A percentile compares a stretch with the other conserved stretches of the same genome.
phyloP scores from a whole-genome alignment of 2,797 vertebrate species.

The Pangasius sanitwongsei region DNA sequence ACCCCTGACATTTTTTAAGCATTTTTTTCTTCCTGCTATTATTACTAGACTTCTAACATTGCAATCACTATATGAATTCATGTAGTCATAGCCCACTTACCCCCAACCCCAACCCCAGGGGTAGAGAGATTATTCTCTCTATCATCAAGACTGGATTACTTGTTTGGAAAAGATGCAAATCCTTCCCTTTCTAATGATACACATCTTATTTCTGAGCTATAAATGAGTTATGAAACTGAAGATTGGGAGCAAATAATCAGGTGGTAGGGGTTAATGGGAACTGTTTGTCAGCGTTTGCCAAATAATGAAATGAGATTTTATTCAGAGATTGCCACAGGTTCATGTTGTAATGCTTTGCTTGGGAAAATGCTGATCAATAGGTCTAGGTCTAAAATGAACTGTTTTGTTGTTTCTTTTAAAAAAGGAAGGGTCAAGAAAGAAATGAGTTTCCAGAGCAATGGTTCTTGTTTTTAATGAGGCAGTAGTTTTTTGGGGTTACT shows the following conservation, averaged over 20 bases:
- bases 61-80: not conserved
- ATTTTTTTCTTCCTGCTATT: not conserved
- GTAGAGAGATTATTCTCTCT: no score
- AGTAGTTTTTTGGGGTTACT: not conserved
- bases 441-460: not conserved
- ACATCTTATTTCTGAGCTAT: not conserved
- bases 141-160: not conserved
- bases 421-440: not conserved
- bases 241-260: not conserved
- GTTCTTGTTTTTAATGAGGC: not conserved
- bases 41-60: not conserved
- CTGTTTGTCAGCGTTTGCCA: not conserved
- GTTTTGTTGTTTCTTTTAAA: not conserved
- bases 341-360: not conserved
- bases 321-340: not conserved
- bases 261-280: slow-evolving; percentile 5
- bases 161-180: not conserved
- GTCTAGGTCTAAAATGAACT: not conserved
- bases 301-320: slow-evolving; percentile 12
- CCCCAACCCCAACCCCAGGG: no score
- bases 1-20: not conserved
- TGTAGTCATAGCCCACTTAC: no score
- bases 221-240: not conserved
- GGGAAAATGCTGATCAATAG: not conserved
- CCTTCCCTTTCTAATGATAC: not conserved